Conservation (phyloP, 2,888 invertebrate species). For the Pristionchus entomophagus region DNA sequence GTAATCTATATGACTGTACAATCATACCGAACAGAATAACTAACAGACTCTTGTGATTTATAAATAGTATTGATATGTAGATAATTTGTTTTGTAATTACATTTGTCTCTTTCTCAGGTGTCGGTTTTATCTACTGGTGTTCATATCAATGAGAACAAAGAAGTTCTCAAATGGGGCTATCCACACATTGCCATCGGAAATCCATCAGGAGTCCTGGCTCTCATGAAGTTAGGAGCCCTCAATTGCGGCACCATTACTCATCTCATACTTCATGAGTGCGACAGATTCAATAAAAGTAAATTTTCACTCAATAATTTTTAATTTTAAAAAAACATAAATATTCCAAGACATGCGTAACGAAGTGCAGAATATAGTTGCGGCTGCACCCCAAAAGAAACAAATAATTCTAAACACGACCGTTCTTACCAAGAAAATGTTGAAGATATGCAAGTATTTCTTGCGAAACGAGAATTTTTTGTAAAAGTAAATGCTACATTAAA, state of each 20-base stretch:
- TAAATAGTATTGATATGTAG: no score
- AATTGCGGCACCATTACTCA: conserved; percentile 96
- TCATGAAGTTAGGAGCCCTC: conserved; percentile 92
- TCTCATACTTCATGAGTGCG: conserved; percentile 98
- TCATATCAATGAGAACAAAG: conserved; percentile 85
- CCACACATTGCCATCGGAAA: conserved; percentile 99
- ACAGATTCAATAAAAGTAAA: conserved; percentile 99
- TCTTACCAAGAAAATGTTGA: conserved; percentile 97
- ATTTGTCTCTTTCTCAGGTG: conserved; percentile 78
- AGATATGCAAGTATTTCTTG: conserved; percentile 99
- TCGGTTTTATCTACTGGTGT: conserved; percentile 99
- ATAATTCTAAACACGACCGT: conserved; percentile 99
- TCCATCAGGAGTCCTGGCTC: conserved; percentile 94
- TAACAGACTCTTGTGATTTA: not conserved
- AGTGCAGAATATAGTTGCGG: conserved; percentile 99
- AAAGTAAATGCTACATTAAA: no score
- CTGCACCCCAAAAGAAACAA: conserved; percentile 99
- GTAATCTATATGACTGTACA: no score
- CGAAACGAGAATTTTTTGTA: no score
- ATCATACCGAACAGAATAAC: no score
- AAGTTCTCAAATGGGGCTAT: conserved; percentile 92
- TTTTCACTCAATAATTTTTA: no score
- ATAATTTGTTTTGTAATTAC: no score
- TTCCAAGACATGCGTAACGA: conserved; percentile 94
- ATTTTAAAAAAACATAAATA: no score